Evolutionary conservation across 2,113 vertebrate genomes (phyloP).

Genomic region (Tupaia tana): DNA sequence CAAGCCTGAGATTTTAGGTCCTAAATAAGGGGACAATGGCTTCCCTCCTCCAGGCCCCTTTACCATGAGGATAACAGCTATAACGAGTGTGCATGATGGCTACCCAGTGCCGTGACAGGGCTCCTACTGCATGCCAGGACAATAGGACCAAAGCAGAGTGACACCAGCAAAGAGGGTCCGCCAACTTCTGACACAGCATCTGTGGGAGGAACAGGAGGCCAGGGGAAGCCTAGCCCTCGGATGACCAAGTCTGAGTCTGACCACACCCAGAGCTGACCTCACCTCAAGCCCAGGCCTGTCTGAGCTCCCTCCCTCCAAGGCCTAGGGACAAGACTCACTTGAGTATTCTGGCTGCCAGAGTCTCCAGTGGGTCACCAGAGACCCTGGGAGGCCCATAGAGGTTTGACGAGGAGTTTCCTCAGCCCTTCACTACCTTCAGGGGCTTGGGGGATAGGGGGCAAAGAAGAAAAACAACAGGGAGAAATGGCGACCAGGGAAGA

Average conservation of each 20-base stretch:
- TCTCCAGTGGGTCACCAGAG: not conserved
- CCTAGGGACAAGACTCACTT: not conserved
- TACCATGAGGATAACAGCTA: not conserved
- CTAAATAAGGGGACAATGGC: not conserved
- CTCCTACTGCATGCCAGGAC: not conserved
- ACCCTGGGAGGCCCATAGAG: not conserved
- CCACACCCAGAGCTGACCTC: not conserved
- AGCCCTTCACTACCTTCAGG: not conserved
- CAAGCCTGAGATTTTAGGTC: not conserved
- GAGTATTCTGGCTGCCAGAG: not conserved
- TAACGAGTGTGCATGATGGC: not conserved
- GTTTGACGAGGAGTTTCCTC: not conserved
- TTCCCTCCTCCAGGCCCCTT: not conserved
- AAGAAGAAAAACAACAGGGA: not conserved
- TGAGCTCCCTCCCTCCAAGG: not conserved
- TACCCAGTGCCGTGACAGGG: not conserved
- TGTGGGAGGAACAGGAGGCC: rapidly evolving
- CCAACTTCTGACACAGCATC: not conserved
- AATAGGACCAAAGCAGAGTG: not conserved
- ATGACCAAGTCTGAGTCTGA: not conserved
- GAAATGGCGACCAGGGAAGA: not conserved
- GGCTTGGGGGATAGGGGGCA: too few species aligned
- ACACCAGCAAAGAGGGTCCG: not conserved
- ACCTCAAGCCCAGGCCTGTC: not conserved
- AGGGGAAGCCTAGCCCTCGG: not conserved